Percentiles rank a stretch among this genome's conserved stretches.
Evolutionary conservation across 1,140 invertebrate species (phyloP).

Genomic region (Heliothis virescens): DNA sequence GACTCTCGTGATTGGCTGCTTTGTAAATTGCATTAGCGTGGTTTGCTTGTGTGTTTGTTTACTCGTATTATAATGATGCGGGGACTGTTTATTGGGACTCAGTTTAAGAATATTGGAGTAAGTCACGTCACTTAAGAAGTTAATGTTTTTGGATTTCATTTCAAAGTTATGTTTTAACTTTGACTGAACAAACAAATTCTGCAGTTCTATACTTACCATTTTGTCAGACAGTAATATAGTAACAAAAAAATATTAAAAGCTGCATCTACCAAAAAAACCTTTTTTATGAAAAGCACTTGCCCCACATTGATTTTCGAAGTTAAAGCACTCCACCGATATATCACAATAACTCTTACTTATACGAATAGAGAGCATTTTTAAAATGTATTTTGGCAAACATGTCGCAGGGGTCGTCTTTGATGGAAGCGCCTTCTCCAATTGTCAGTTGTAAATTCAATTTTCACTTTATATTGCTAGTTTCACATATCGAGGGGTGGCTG

Average conservation of each 20-base stretch:
- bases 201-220: no score
- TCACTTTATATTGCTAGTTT: conserved; percentile 80
- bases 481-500: conserved; percentile 64
- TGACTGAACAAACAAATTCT: no score
- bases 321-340: conserved; percentile 32
- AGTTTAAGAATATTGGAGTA: not conserved
- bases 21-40: conserved; percentile 79
- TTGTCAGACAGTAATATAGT: no score
- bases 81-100: conserved; percentile 44
- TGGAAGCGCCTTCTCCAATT: conserved; percentile 79
- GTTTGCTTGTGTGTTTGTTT: conserved; percentile 67
- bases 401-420: conserved; percentile 79
- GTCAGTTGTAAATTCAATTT: conserved; percentile 84
- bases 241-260: not conserved
- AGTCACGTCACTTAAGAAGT: no score
- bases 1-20: conserved; percentile 78
- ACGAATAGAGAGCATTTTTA: conserved; percentile 75
- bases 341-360: conserved; percentile 42
- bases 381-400: conserved; percentile 80
- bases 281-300: not conserved
- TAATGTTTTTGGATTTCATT: no score
- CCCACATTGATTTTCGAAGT: conserved; percentile 3
- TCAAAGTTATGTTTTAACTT: no score
- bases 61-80: conserved; percentile 50
- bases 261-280: not conserved